Conservation (phyloP, 2,888 invertebrate species). For the Nowickia ferox region DNA sequence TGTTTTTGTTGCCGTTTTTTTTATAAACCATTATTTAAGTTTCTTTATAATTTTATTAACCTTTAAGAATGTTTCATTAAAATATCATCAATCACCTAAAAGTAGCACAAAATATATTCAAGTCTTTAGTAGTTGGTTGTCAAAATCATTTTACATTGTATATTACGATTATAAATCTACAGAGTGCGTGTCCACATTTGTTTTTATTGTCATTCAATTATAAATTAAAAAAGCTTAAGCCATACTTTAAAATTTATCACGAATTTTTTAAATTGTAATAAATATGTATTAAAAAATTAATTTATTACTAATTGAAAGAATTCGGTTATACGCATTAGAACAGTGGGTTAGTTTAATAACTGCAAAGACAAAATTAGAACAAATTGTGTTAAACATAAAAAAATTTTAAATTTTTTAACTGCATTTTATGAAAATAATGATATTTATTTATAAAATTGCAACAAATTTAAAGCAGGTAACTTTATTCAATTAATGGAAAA, state of each 20-base stretch:
- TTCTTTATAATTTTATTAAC: constrained; percentile 24
- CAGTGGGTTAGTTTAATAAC: no score
- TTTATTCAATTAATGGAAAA: no score
- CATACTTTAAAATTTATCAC: background rate
- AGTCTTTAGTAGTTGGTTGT: constrained; percentile 40
- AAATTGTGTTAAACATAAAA: no score
- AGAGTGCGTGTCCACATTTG: constrained; percentile 39
- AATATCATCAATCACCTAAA: constrained; percentile 60
- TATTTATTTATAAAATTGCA: no score
- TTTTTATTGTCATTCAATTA: background rate
- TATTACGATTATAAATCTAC: constrained; percentile 22
- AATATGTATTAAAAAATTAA: background rate
- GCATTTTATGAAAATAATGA: no score
- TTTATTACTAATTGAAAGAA: background rate
- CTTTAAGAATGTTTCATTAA: constrained; percentile 45
- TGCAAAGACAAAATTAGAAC: no score
- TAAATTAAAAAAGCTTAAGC: background rate
- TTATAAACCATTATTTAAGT: constrained; percentile 5
- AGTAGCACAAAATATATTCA: background rate
- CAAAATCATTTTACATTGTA: constrained; percentile 45
- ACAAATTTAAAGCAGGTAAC: no score
- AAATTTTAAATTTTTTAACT: no score
- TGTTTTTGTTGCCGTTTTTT: constrained; percentile 36
- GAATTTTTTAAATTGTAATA: constrained; percentile 5
- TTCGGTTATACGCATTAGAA: background rate